Percentiles rank a stretch among this genome's conserved stretches.
phyloP scores from a whole-genome alignment of 2,888 invertebrate species.

The Archips crataeganus region DNA sequence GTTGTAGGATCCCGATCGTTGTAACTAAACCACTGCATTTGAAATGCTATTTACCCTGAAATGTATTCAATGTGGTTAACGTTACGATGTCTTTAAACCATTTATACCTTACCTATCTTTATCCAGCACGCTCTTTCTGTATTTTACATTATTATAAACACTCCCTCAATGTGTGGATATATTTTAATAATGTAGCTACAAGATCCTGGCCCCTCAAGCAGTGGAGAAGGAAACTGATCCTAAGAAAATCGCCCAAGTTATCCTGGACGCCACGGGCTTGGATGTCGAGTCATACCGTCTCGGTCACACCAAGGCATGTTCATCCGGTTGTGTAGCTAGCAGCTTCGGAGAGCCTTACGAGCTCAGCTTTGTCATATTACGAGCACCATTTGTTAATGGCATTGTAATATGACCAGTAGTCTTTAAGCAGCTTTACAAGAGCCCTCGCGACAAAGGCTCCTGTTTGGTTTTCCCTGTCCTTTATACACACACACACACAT shows the following conservation, averaged over 20 bases:
- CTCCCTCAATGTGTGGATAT: conserved; percentile 78
- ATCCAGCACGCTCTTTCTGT: conserved; percentile 32
- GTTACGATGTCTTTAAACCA: background rate
- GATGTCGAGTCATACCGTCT: conserved; percentile 97
- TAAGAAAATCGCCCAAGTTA: conserved; percentile 93
- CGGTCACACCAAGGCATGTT: conserved; percentile 99
- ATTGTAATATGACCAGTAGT: conserved; percentile 63
- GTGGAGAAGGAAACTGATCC: conserved; percentile 91
- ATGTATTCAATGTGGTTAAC: conserved; percentile 38
- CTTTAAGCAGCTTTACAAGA: conserved; percentile 64
- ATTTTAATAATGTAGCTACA: conserved; percentile 93
- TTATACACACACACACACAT: conserved; percentile 54
- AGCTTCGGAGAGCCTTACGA: conserved; percentile 52
- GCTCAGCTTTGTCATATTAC: conserved; percentile 68
- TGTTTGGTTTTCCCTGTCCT: conserved; percentile 61
- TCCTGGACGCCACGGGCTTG: conserved; percentile 94
- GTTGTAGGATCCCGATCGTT: conserved; percentile 13
- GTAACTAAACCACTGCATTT: conserved; percentile 13
- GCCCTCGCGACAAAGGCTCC: conserved; percentile 74
- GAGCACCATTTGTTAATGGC: conserved; percentile 70
- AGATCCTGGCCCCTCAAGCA: conserved; percentile 98
- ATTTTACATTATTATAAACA: conserved; percentile 48
- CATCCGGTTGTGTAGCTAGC: conserved; percentile 38
- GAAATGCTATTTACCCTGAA: conserved; percentile 26
- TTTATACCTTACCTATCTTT: conserved; percentile 13